phyloP scores from a whole-genome alignment of 2,797 vertebrate species.

The Sebastes trivittatus region DNA sequence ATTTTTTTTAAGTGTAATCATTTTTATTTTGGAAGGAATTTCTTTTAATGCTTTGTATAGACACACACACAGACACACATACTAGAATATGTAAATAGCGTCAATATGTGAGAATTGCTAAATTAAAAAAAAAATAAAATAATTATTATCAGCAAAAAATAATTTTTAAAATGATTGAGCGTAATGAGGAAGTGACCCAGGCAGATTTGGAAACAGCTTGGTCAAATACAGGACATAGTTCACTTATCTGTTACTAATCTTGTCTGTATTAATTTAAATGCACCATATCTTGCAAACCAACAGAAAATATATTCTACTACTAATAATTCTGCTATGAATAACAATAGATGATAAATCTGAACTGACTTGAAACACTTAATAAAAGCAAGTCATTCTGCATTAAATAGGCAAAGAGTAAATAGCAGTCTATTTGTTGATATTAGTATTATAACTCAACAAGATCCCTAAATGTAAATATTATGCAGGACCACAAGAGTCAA shows the following conservation, averaged over 20 bases:
- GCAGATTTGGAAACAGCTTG: neutral
- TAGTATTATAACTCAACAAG: neutral
- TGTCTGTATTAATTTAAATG: neutral
- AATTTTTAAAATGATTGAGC: rapidly evolving
- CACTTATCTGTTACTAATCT: neutral
- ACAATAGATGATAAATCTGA: neutral
- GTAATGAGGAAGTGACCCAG: neutral
- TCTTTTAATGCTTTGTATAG: neutral
- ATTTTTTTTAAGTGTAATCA: neutral
- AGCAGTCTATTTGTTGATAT: neutral
- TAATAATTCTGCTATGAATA: neutral
- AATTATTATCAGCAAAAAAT: neutral
- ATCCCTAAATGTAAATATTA: neutral
- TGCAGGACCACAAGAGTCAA: too few species aligned
- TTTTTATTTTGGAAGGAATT: neutral
- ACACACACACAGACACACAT: neutral
- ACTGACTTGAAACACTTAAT: neutral
- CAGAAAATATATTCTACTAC: neutral
- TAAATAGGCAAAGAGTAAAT: neutral
- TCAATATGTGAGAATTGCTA: neutral
- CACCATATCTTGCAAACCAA: neutral
- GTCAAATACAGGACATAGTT: neutral
- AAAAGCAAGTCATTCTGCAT: neutral
- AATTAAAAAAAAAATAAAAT: neutral
- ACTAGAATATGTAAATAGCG: neutral